Evolutionary conservation across 2,113 vertebrate species (phyloP).

Genomic region (Xyliphius kryptos): DNA sequence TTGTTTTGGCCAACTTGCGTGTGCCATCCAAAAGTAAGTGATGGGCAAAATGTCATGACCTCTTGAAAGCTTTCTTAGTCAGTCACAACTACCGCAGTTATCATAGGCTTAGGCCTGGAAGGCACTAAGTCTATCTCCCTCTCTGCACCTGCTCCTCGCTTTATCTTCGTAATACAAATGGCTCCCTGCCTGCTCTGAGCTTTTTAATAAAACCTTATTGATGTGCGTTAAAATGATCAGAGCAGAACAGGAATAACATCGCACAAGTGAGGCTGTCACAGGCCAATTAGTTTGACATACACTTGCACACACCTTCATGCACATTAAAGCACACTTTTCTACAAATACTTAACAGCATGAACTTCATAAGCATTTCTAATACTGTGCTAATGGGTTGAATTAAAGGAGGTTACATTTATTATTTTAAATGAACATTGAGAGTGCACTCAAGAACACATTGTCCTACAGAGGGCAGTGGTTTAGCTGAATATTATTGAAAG

Average conservation of each 20-base stretch:
- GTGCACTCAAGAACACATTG: slow-evolving; percentile 20
- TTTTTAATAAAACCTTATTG: slow-evolving; percentile 41
- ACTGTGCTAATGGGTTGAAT: slow-evolving; percentile 40
- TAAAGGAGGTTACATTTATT: slow-evolving; percentile 41
- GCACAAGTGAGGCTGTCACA: slow-evolving; percentile 40
- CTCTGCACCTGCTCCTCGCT: too few relatives aligned
- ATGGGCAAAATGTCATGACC: not conserved
- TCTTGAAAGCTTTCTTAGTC: too few relatives aligned
- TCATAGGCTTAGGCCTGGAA: too few relatives aligned
- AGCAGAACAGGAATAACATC: slow-evolving; percentile 38
- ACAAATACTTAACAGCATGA: slow-evolving; percentile 18
- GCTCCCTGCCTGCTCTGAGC: slow-evolving; percentile 15
- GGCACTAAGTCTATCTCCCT: too few relatives aligned
- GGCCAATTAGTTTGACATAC: slow-evolving; percentile 23
- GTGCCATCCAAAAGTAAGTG: slow-evolving; percentile 86
- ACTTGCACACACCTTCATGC: slow-evolving; percentile 1
- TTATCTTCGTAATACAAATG: not conserved
- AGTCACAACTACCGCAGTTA: too few relatives aligned
- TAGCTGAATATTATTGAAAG: too few relatives aligned
- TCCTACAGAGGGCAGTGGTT: slow-evolving; percentile 26
- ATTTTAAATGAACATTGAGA: slow-evolving; percentile 31
- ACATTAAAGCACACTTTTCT: slow-evolving; percentile 15
- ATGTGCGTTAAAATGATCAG: slow-evolving; percentile 46
- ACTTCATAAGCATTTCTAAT: slow-evolving; percentile 41
- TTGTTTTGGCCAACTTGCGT: slow-evolving; percentile 74